Conservation (phyloP, 1,140 invertebrate genomes). For the Macrobrachium nipponense region DNA sequence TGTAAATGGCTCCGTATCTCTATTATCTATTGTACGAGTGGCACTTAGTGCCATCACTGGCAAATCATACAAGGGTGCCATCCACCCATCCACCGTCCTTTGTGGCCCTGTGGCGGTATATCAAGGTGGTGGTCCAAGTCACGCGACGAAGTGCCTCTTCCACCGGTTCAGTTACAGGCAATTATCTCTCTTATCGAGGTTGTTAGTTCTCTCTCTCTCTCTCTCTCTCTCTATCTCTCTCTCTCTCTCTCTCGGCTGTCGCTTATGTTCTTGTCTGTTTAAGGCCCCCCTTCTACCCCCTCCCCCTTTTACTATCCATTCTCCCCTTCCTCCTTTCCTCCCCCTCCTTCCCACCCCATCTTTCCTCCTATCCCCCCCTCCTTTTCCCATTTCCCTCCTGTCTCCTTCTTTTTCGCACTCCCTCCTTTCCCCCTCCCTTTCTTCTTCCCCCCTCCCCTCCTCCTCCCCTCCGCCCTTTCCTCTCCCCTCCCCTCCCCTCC, state of each 20-base stretch:
- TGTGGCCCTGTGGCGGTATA: too few relatives aligned
- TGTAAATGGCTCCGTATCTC: too few relatives aligned
- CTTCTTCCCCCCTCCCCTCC: neutral
- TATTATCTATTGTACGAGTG: neutral
- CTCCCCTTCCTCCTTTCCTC: too few relatives aligned
- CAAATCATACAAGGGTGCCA: neutral
- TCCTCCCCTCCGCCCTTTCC: neutral
- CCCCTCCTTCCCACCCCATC: too few relatives aligned
- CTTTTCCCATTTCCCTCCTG: neutral
- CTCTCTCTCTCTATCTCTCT: neutral
- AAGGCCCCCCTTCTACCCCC: too few relatives aligned
- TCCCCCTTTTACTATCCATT: too few relatives aligned
- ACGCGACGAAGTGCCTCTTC: too few relatives aligned
- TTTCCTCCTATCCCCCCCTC: neutral
- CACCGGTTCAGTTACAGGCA: neutral
- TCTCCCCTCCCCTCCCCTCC: neutral
- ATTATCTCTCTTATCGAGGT: neutral
- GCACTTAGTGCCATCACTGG: neutral
- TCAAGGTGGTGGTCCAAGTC: too few relatives aligned
- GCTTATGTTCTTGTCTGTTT: too few relatives aligned
- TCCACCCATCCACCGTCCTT: too few relatives aligned
- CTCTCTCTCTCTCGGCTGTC: too few relatives aligned
- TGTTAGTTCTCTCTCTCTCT: too few relatives aligned
- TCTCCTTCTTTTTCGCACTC: neutral
- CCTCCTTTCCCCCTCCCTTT: neutral